Conservation (phyloP, 2,113 vertebrate species). For the Grallaria varia region DNA sequence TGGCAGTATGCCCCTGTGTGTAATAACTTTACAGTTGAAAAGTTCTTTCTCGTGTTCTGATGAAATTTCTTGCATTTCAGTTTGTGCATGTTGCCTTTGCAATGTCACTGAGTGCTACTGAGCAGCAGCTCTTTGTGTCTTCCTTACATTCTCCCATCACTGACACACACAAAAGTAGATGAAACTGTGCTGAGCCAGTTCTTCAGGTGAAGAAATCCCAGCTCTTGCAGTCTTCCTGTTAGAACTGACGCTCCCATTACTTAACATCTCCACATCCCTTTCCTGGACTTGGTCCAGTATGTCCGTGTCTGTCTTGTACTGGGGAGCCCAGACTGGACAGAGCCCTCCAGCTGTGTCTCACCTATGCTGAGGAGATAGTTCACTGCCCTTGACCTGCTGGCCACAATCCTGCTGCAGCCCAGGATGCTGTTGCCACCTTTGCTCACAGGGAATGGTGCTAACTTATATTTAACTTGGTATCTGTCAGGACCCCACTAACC, state of each 20-base stretch:
- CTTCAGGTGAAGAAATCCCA: background rate
- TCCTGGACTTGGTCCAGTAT: background rate
- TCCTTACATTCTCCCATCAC: background rate
- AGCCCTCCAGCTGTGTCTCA: background rate
- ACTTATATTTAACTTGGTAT: background rate
- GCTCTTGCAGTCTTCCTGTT: background rate
- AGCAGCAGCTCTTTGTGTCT: background rate
- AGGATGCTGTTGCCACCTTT: background rate
- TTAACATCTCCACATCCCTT: background rate
- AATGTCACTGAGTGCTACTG: background rate
- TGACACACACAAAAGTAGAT: fast-evolving
- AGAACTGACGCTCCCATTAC: background rate
- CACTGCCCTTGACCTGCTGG: background rate
- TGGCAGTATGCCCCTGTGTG: background rate
- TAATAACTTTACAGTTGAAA: background rate
- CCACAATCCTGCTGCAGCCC: background rate
- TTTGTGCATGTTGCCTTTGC: background rate
- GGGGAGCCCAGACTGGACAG: background rate
- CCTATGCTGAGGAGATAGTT: background rate
- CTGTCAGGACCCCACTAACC: background rate
- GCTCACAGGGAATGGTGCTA: background rate
- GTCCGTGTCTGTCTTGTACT: background rate
- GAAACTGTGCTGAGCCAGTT: background rate
- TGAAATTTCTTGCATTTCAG: background rate
- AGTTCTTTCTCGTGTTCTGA: background rate